Conservation (phyloP, 1,140 invertebrate species). For the Drosophila virilis region DNA sequence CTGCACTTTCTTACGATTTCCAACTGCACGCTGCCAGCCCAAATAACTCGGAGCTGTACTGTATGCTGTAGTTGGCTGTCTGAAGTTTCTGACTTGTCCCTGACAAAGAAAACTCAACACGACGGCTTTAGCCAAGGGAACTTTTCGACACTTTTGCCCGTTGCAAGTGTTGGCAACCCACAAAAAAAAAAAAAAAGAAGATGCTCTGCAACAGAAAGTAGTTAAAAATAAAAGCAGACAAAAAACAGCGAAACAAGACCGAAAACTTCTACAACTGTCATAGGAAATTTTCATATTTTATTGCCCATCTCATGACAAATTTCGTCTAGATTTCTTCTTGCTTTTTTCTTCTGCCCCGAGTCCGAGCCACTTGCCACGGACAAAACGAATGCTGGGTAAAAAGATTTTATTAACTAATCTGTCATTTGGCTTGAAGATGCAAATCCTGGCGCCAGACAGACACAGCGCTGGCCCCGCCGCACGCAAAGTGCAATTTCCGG, state of each 20-base stretch:
- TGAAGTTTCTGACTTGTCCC: conserved; percentile 32
- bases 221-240: conserved; percentile 2
- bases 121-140: conserved; percentile 19
- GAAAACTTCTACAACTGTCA: conserved; percentile 46
- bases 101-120: conserved; percentile 38
- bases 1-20: background rate
- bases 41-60: background rate
- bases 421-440: conserved; percentile 54
- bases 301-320: conserved; percentile 64
- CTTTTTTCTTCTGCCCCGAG: background rate
- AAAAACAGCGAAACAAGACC: conserved; percentile 14
- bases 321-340: conserved; percentile 30
- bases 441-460: conserved; percentile 29
- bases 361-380: conserved; percentile 55
- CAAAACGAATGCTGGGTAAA: conserved; percentile 39
- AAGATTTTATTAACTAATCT: conserved; percentile 79
- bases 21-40: conserved; percentile 4
- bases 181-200: background rate
- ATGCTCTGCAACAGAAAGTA: background rate
- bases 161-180: conserved; percentile 9
- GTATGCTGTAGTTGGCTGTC: conserved; percentile 9
- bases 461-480: conserved; percentile 29
- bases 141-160: conserved; percentile 31
- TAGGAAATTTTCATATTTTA: conserved; percentile 74
- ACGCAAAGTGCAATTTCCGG: conserved; percentile 80